Evolutionary conservation across 1,140 invertebrate genomes (phyloP), one percentile per base, ranked within the genome.

Genomic region (Zaprionus gabonicus): DNA sequence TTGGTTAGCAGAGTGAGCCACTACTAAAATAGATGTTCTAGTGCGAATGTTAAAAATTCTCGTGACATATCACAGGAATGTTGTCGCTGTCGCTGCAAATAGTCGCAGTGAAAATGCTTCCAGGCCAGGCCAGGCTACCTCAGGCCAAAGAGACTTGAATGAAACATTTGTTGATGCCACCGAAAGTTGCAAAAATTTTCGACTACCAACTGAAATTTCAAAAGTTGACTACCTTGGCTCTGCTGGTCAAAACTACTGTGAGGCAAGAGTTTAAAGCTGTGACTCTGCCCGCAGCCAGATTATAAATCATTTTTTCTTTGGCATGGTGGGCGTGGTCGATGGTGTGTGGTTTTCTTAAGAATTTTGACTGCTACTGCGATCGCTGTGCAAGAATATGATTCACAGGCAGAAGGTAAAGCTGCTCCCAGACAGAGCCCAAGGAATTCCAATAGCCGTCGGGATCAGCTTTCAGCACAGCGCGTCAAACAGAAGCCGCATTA

Each of bases 401-500:
- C 83, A 88, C 53, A 75, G 66, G 59, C 46, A 55, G 65, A 58
- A 46, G 63, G 41, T 53, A 59, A 75, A 56, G 41, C 72, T 71
- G 67, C 34, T 23, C 31, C 53, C 28, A 66, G 28, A 28, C 25
- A 51, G 38, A 44, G 64, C 60, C 28, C 12, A n/a, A 57, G 20
- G 55, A 71, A 62, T 71, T 53, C 71, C 66, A 15, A 64, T 70
- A 60, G 55, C 59, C 57, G 63, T 44, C 44, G 59, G 46, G 62
- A 78, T 87, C 81, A 73, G 81, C 68, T 84, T 88, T 90, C 84
- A 88, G 68, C 75, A 64, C 74, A 78, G 71, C 65, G 81, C 85
- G 84, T 90, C 86, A 84, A 90, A 88, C 84, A 69, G 84, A 88
- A 88, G 85, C 85, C 85, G 84, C 85, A 88, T 87, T 82, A 72